phyloP scores from a whole-genome alignment of 2,797 vertebrate genomes.

The Echiichthys vipera region DNA sequence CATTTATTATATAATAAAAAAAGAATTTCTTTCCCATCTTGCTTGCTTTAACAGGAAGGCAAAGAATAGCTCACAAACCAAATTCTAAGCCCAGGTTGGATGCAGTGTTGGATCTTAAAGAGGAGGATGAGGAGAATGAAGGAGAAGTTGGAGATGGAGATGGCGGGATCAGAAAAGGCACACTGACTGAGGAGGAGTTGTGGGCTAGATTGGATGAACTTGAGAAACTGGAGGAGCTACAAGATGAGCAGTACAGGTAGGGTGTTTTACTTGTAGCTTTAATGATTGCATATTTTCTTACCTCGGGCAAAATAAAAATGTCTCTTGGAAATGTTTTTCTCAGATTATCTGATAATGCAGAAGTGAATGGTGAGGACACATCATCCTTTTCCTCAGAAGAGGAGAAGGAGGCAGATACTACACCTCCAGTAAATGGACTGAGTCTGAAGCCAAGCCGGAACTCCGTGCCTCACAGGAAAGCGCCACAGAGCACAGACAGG shows the following conservation, averaged over 20 bases:
- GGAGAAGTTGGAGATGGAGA: constrained; percentile 24
- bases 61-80: constrained; percentile 91
- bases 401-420: constrained; percentile 85
- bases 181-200: constrained; percentile 87
- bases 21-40: neutral
- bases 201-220: constrained; percentile 94
- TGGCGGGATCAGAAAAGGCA: constrained; percentile 52
- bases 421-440: constrained; percentile 65
- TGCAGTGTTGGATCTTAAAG: constrained; percentile 63
- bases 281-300: neutral
- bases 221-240: constrained; percentile 89
- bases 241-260: constrained; percentile 82
- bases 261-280: neutral
- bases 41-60: constrained; percentile 79
- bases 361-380: constrained; percentile 86
- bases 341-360: constrained; percentile 83
- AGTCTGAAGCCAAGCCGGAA: constrained; percentile 60
- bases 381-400: constrained; percentile 89
- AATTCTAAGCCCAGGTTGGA: constrained; percentile 91
- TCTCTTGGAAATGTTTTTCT: neutral
- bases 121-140: constrained; percentile 60
- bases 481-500: constrained; percentile 26
- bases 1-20: no score
- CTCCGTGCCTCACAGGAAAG: constrained; percentile 27
- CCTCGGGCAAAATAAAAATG: neutral